Evolutionary conservation across 2,888 invertebrate genomes (phyloP), one percentile per base, ranked within the genome.

Genomic region (Anticlea derivata): DNA sequence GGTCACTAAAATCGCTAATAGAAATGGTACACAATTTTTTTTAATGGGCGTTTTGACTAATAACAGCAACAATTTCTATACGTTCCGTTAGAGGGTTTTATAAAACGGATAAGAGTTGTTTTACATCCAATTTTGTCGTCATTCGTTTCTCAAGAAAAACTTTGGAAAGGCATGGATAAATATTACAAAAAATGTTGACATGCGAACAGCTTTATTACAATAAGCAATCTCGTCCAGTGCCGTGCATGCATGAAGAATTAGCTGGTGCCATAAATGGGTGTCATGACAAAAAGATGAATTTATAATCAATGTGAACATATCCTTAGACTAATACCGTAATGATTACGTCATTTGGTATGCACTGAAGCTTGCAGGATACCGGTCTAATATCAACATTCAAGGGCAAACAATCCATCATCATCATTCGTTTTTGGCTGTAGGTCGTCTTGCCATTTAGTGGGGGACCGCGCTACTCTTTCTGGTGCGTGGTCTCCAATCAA

Each of bases 251-350:
- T 48, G 12, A 35, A 24, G 26, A 43, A 50, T 43, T 37, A 31
- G 45, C 49, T 12, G 48, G 54, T 31, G 30, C 61, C 58, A 33
- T 53, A 58, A 43, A 45, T 35, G 56, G 52, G 7, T 38, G 52
- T 31, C 48, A 39, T 8, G 26, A 49, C 53, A 40, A 56, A 55
- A 56, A 50, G 31, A 55, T 56, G 50, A 55, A 56, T 61, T 46
- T 29, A 52, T 55, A 50, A 56, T 59, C 44, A 53, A 31, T 44
- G 26, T 20, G 24, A 39, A 45, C 40, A 40, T 34, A 47, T 27
- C 33, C 22, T 27, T 40, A 35, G 22, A 34, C 10, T 31, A 46
- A 1, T 44, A 47, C 50, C 49, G 55, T 49, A 33, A 39, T 11
- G 22, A 31, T 39, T 40, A 37, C 49, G 50, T 51, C 48, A 50